Conservation (phyloP, 2,797 vertebrate species). For the Poeciliopsis paucimaculata region DNA sequence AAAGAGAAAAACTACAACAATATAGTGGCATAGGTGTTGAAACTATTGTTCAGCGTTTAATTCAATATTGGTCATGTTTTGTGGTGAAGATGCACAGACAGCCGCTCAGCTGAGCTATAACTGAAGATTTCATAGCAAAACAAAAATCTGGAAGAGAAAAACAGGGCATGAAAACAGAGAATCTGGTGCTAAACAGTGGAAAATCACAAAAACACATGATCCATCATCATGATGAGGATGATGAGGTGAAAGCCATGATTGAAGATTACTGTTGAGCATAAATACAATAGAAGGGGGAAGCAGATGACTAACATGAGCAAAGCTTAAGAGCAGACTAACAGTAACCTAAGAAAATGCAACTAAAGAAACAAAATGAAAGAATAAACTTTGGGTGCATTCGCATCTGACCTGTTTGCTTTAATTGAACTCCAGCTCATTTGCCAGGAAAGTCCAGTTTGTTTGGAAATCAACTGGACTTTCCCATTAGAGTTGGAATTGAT, state of each 20-base stretch:
- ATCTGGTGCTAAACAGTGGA: not conserved
- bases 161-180: not conserved
- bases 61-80: not conserved
- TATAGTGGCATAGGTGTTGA: not conserved
- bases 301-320: too few species aligned
- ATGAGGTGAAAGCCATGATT: not conserved
- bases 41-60: not conserved
- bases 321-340: too few species aligned
- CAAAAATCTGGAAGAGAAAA: not conserved
- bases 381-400: too few species aligned
- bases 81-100: not conserved
- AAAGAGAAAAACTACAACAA: not conserved
- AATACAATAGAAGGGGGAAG: too few species aligned
- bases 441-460: too few species aligned
- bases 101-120: not conserved
- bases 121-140: not conserved
- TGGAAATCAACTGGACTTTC: too few species aligned
- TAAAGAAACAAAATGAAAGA: too few species aligned
- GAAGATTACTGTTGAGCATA: not conserved
- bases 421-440: too few species aligned
- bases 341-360: too few species aligned
- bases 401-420: too few species aligned
- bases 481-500: too few species aligned
- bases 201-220: not conserved
- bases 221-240: not conserved